Evolutionary conservation across 2,797 vertebrate species (phyloP), one percentile per base, ranked within the genome.

Genomic region (Podarcis lilfordi): DNA sequence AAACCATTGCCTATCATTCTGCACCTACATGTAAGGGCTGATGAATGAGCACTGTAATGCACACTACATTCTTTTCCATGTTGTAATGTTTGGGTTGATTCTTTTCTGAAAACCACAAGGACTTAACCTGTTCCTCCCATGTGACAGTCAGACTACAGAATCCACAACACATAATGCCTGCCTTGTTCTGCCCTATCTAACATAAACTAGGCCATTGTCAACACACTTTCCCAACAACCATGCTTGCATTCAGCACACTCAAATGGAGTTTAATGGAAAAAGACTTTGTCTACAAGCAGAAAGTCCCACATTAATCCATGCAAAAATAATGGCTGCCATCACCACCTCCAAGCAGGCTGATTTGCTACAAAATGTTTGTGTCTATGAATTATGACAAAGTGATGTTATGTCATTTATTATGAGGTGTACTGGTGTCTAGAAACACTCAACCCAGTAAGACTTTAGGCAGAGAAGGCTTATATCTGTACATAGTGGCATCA

Each of bases 231-330:
- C 4, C 50, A 92, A 86, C 11, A 85, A 69, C 45, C 2, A 40
- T 88, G 82, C 88, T 94, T 92, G 91, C 89, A 88, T 91, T 93
- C 89, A 88, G 32, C 76, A 84, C 68, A 76, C 76, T 72, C 88
- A 13, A 84, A 90, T 81, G 7, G 40, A 35, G 25, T 23, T 37
- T 79, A 72, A 59, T 15, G 5, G 21, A 55, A 92, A 92, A 84
- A 80, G 78, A 89, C 71, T 35, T 59, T 0, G 25, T 89, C 90
- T 43, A 83, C 17, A 45, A 89, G 25, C 81, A 91, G 82, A 78
- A 85, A 83, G 72, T 88, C 8, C 19, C 64, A 69, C 32, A 77
- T 84, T 50, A 40, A 10, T 74, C 45, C 35, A 43, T 2, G 43
- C 37, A 85, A 90, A 93, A 91, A 81, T 80, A 35, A 29, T 78